Evolutionary conservation across 1,140 invertebrate species (phyloP), one percentile per base, ranked within the genome.

Genomic region (Drosophila setifemur): DNA sequence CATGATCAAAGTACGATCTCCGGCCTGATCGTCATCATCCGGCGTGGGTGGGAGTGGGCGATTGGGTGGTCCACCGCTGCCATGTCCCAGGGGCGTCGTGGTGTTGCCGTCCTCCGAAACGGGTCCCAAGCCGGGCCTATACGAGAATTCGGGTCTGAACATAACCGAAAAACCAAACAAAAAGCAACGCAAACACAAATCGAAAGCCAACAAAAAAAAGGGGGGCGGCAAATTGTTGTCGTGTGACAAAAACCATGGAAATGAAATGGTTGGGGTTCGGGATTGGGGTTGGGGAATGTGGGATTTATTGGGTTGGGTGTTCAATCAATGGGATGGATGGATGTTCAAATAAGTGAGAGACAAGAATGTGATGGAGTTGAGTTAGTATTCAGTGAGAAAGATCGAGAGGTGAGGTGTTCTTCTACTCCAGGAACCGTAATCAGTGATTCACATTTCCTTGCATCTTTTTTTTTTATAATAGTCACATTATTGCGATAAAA

Each of bases 31-130:
- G 89, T 97, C 96, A 89, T 97, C 96, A 87, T 96, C 96, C 12
- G 97, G 97, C 16, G 97, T 98, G 8, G 97, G 97, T 35, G 97
- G 97, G 74, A 98, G 92, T 49, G 97, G 97, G 63, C 97, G 93
- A 90, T 97, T 97, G 37, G 97, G 97, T 70, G 96, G 95, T 63
- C 95, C 95, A 49, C 94, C 94, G 83, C 92, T 91, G 86, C 91
- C 91, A 45, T 90, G 88, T 31, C 68, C 90, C 90, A 90, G 92
- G 76, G 72, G 91, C 87, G 89, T 91, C 23, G 74, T 86, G 61
- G 77, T 67, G 42, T 83, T 54, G 57, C 66, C 66, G 12, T 91
- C 91, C 78, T 93, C 92, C 12, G 92, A 91, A 19, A 93, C 91
- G 21, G 92, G 92, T 77, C 92, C 91, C 82, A 93, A 89, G n/a